Percentiles rank a stretch among this genome's conserved stretches.
Evolutionary conservation across 1,140 invertebrate genomes (phyloP).

Genomic region (Coboldia fuscipes): DNA sequence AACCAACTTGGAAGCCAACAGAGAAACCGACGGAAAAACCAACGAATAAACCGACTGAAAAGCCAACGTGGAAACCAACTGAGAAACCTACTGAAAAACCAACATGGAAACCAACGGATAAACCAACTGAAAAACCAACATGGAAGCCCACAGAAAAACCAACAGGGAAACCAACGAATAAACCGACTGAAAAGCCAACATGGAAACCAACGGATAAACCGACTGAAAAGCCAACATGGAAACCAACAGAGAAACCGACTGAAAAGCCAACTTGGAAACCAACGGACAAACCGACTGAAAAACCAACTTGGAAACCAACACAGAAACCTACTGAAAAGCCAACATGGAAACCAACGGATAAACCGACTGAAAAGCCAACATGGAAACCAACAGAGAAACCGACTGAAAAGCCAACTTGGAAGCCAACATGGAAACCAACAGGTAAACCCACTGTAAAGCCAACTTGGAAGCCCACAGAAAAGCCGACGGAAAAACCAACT

Average conservation of each 20-base stretch:
- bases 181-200: background rate
- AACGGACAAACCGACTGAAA: background rate
- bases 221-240: background rate
- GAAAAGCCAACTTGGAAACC: too few relatives aligned
- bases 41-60: background rate
- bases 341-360: too few relatives aligned
- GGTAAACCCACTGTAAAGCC: background rate
- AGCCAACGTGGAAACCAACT: background rate
- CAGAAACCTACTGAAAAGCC: background rate
- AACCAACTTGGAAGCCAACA: background rate
- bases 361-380: too few relatives aligned
- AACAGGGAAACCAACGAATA: background rate
- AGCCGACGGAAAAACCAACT: conserved; percentile 1
- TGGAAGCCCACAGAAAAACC: background rate
- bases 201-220: background rate
- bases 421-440: too few relatives aligned
- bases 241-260: background rate
- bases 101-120: background rate
- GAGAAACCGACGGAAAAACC: background rate
- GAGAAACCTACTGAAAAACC: conserved; percentile 1
- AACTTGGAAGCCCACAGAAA: background rate
- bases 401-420: too few relatives aligned
- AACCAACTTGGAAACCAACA: background rate
- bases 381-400: too few relatives aligned
- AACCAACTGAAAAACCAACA: conserved; percentile 1